phyloP scores from a whole-genome alignment of 2,888 invertebrate species.

The Corythucha ciliata region DNA sequence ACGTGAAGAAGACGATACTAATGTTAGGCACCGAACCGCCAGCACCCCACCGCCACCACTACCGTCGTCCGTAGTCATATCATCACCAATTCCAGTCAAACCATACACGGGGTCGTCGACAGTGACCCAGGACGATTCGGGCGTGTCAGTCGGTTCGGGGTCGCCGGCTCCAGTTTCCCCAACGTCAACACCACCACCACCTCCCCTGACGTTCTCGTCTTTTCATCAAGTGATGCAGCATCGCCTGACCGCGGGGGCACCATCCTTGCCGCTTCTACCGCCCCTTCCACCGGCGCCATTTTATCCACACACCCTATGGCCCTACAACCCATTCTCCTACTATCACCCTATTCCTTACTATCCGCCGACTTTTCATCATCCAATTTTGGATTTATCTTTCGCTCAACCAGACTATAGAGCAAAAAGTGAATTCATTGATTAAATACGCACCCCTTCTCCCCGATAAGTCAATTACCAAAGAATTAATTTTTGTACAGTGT shows the following conservation, averaged over 20 bases:
- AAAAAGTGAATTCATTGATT: no score
- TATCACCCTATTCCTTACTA: constrained; percentile 36
- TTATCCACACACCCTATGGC: constrained; percentile 40
- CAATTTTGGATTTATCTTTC: no score
- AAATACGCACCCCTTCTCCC: no score
- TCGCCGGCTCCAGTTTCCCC: constrained; percentile 40
- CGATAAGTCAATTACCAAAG: not conserved
- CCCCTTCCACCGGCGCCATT: constrained; percentile 41
- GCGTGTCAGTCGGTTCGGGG: constrained; percentile 31
- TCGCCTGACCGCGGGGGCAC: constrained; percentile 39
- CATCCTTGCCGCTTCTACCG: constrained; percentile 39
- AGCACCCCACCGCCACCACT: not conserved
- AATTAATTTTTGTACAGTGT: not conserved
- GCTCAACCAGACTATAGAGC: no score
- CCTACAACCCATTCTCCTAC: constrained; percentile 40
- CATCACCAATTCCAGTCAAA: no score
- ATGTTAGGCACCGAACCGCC: constrained; percentile 24
- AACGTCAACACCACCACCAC: constrained; percentile 45
- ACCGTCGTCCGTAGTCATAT: constrained; percentile 5
- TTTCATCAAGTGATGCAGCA: no score
- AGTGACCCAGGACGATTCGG: constrained; percentile 39
- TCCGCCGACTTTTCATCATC: constrained; percentile 35
- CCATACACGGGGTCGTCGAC: no score
- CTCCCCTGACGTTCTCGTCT: constrained; percentile 44
- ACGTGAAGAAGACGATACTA: not conserved